Evolutionary conservation across 2,888 invertebrate genomes (phyloP), one percentile per base, ranked within the genome.

Genomic region (Dioctria linearis): DNA sequence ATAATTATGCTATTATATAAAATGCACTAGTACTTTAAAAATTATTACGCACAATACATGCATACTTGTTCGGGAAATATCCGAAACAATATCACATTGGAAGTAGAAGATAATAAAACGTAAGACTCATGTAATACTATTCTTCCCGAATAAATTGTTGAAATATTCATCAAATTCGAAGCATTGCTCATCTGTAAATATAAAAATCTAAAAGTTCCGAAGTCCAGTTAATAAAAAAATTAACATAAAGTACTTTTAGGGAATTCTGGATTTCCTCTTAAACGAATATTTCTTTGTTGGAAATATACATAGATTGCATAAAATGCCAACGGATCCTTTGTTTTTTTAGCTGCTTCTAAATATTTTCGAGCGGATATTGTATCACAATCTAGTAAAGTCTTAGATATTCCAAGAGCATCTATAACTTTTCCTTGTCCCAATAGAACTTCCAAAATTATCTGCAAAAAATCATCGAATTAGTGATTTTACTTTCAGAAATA

Each of bases 401-500:
- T 88, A 40, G 89, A 89, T 80, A 90, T 83, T 3, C 89, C 87
- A 82, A 90, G 85, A 3, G 96, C 96, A 81, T 94, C 91, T 13
- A 96, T 90, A 59, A 96, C 92, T 88, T 96, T 95, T 82, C 94
- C 93, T 89, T 98, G 96, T 51, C 96, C 96, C 42, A 99, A 90
- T 49, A 98, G 90, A 25, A 98, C 96, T 89, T 98, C 98, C 81
- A 97, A 94, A 81, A 98, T 96, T 86, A 98, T 97, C 90, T 98
- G 86, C 49, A 81, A 80, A 81, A 66, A 49, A 46, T 63, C 25
- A 25, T 25, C 25, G 25, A 25, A 25, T 25, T 25, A 25, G 25
- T 25, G 25, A 25, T 25, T 25, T 25, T 25, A 25, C 2, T 25
- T 25, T 25, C 25, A 0, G 25, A 25, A 25, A 2, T 25, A 25